These are phyloP conservation scores for Globodera ellingtonae DNA, from an alignment of 1,140 invertebrate genomes.

Conservation along the genomic window DNA sequence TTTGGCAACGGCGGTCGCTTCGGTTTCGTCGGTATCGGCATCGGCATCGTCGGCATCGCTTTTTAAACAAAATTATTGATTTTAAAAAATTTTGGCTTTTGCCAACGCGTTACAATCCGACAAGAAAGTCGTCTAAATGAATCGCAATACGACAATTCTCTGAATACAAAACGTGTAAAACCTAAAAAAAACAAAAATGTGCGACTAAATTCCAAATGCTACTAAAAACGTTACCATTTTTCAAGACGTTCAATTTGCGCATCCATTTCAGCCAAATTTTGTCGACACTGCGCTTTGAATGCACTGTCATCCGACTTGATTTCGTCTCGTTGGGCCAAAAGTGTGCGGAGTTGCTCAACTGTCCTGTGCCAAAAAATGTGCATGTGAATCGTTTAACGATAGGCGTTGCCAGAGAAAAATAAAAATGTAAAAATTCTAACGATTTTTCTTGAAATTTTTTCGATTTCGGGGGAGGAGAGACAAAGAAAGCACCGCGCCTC, in stretches of 20 bases:
- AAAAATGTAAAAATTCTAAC: slow-evolving; percentile 9
- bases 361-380: slow-evolving; percentile 67
- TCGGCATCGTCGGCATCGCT: not conserved
- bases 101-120: too few relatives aligned
- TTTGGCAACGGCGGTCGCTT: not conserved
- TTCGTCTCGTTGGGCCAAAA: slow-evolving; percentile 76
- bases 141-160: too few relatives aligned
- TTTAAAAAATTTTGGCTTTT: too few relatives aligned
- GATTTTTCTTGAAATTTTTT: slow-evolving; percentile 1
- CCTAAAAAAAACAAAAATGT: too few relatives aligned
- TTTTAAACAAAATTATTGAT: too few relatives aligned
- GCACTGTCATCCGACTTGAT: slow-evolving; percentile 76
- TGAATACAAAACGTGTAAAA: too few relatives aligned
- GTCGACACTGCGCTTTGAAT: slow-evolving; percentile 78
- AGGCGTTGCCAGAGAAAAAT: too few relatives aligned
- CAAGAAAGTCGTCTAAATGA: too few relatives aligned
- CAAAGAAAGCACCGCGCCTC: too few relatives aligned
- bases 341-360: slow-evolving; percentile 72
- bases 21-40: not conserved
- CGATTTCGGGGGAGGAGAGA: not conserved
- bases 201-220: too few relatives aligned
- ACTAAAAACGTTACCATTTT: not conserved
- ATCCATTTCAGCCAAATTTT: slow-evolving; percentile 66
- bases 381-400: too few relatives aligned
- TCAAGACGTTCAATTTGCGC: slow-evolving; percentile 66